A percentile compares a stretch with the other conserved stretches of the same genome.
phyloP scores from a whole-genome alignment of 2,797 vertebrate genomes.

The Selene dorsalis region DNA sequence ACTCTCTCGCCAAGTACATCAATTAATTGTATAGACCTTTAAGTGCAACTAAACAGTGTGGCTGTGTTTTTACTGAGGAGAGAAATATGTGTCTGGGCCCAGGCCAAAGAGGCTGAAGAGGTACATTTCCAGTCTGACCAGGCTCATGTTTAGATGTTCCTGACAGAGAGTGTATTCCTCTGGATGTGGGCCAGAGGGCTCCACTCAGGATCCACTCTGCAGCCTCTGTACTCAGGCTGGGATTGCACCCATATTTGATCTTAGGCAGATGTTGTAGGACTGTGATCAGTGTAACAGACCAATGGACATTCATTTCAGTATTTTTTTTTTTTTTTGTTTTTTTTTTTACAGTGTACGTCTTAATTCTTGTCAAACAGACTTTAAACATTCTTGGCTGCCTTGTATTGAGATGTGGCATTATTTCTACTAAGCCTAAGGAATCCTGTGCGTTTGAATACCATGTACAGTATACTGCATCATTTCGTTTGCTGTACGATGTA shows the following conservation, averaged over 20 bases:
- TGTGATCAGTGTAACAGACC: conserved; percentile 5
- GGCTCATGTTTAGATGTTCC: conserved; percentile 20
- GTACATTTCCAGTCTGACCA: conserved; percentile 19
- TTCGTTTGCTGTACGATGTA: not conserved
- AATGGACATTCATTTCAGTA: not conserved
- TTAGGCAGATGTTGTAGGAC: not conserved
- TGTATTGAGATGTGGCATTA: not conserved
- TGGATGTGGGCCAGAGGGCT: conserved; percentile 28
- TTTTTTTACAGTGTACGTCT: not conserved
- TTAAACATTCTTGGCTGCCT: not conserved
- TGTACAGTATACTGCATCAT: not conserved
- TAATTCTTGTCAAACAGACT: not conserved
- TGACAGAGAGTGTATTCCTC: conserved; percentile 26
- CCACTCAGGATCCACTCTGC: conserved; percentile 1
- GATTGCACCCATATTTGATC: conserved; percentile 16
- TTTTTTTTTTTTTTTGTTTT: not conserved
- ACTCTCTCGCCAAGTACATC: conserved; percentile 31
- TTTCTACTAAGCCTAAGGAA: not conserved
- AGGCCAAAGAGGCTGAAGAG: conserved; percentile 1
- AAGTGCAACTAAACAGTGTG: conserved; percentile 16
- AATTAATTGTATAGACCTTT: conserved; percentile 32
- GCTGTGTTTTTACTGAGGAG: not conserved
- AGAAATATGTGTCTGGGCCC: conserved; percentile 11
- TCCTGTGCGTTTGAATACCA: not conserved
- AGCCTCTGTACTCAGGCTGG: not conserved